Evolutionary conservation across 2,797 vertebrate genomes (phyloP), one percentile per base, ranked within the genome.

Genomic region (Acanthopagrus latus): DNA sequence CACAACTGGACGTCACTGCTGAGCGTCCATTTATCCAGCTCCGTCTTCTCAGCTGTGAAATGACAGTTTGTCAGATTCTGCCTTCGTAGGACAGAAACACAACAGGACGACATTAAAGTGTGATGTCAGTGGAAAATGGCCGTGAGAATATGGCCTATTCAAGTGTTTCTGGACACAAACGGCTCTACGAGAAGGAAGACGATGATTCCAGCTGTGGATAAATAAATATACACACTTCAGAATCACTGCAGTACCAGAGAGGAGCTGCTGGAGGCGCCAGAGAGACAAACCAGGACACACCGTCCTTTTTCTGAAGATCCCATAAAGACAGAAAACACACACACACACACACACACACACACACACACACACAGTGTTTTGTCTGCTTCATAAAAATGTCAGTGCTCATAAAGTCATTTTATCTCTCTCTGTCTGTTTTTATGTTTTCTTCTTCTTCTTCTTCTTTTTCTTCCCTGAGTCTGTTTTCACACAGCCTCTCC

Each of bases 381-480:
- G 7, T 68, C 64, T 60, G 56, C 65, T 69, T 71, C 67, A 71
- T 81, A 81, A 81, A 81, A 56, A 48, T 1, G 29, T 71, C 79
- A 81, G 3, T 3, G 5, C 67, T 63, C 67, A 76, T 76, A 81
- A 76, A 81, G 56, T 56, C 77, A 52, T 74, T 84, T 64, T 72
- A 59, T 78, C 64, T 69, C 17, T 13, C 29, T 57, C 70, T 50
- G 21, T 65, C 44, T 47, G n/a, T 67, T 63, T 65, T 71, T 64
- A 58, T 70, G 25, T 47, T 58, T 63, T 68, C 54, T 44, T 65
- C 33, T 33, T 33, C 33, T 33, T 33, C 58, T 8, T 7, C 33
- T 12, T 20, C 46, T 21, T 38, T 29, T 27, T 51, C 64, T 21
- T 14, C 14, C 10, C 10, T 23, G 38, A 0, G n/a, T 54, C 2